Conservation (phyloP, 2,888 invertebrate genomes). For the Acleris emargana region DNA sequence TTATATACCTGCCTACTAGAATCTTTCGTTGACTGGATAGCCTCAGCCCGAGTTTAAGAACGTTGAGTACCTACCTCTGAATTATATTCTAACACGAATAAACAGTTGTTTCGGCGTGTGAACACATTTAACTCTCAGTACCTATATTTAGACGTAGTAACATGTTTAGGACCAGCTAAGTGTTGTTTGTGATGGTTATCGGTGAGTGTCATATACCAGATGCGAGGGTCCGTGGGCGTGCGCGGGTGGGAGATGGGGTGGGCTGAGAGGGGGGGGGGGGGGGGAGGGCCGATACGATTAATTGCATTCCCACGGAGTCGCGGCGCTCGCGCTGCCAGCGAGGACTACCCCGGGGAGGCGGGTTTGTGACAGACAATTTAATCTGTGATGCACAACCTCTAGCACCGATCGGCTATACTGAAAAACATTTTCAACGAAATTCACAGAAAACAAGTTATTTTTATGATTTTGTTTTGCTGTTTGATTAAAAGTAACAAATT, state of each 20-base stretch:
- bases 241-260: background rate
- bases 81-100: conserved; percentile 25
- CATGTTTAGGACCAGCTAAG: conserved; percentile 7
- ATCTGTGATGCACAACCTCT: background rate
- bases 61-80: background rate
- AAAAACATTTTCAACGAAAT: background rate
- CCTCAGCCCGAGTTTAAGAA: conserved; percentile 8
- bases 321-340: too few species aligned
- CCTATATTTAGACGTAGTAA: conserved; percentile 19
- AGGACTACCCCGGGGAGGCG: background rate
- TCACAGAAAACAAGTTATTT: too few species aligned
- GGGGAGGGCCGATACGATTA: conserved; percentile 9
- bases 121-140: conserved; percentile 27
- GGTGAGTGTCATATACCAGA: conserved; percentile 19
- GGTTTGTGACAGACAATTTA: background rate
- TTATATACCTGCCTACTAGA: conserved; percentile 20
- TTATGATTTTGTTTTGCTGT: background rate
- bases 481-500: background rate
- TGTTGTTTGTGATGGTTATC: conserved; percentile 14
- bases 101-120: conserved; percentile 21
- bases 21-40: conserved; percentile 5
- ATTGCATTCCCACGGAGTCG: conserved; percentile 24
- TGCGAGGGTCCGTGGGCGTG: conserved; percentile 17
- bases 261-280: background rate
- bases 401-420: background rate